Base-by-base conservation (phyloP, 2,797 vertebrate genomes). In the Rhabdomys pumilio region DNA sequence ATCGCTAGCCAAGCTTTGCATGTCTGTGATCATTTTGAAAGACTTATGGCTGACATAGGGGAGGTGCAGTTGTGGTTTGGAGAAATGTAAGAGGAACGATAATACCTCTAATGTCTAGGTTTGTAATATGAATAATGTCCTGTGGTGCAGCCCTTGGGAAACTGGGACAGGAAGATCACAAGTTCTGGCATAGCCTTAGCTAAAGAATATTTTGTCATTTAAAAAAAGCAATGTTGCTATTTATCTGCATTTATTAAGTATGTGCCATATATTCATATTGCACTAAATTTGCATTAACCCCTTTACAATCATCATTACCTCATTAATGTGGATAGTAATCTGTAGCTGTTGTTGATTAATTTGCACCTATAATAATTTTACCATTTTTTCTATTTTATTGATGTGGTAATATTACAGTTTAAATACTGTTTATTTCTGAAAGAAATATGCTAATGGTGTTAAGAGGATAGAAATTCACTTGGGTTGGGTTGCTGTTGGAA, bases 21-120 rank as follows among this genome's bases (percentile, higher is more conserved):
- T 90, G 96, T 88, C 89, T 88, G 79, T 90, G 85, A 59, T 79
- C 89, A 63, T 88, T 95, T n/a, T 80, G 24, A 38, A 88, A 85
- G n/a, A 31, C 19, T 95, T 90, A 59, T 2, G 44, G 73, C 20
- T 59, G 47, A 92, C n/a, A 20, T 24, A 95, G 44, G 85, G 34
- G 34, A 82, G 47, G 55, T 67, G 0, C 4, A 77, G 4, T 55
- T 81, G 69, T 95, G 24, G 44, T 77, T 93, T 94, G 26, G 19
- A 55, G 86, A 97, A 87, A n/a, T 31, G 22, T 87, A 76, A 90
- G 63, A 95, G 13, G 3, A 77, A 73, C 80, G 20, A 76, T 9
- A 89, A 57, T 61, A 22, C 80, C 53, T 59, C 90, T 79, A 77
- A 83, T 84, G 11, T 72, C 38, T 81, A 92, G 20, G 29, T 84